Base-by-base conservation (phyloP, 2,888 invertebrate species). In the Apomyelois bistriatella region DNA sequence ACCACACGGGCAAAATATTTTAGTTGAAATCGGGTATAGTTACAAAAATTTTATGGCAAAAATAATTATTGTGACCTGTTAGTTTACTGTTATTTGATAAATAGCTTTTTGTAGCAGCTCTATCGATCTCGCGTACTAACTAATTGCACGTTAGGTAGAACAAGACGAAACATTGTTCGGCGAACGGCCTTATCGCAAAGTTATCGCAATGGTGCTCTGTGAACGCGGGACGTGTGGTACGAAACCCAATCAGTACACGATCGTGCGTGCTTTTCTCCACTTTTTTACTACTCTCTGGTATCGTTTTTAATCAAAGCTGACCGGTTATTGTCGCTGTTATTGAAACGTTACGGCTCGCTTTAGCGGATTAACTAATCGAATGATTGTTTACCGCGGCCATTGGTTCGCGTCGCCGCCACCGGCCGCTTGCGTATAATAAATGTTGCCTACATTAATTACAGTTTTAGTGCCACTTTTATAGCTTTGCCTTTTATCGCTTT, bases 361-460 rank as follows among this genome's bases (percentile, higher is more conserved):
- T 72, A 69, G 75, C 65, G 71, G 75, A 77, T 78, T 76, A 79
- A 82, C 79, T 82, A 81, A 84, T 85, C 80, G 79, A 79, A 82
- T 82, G 75, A 85, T 84, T 85, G 84, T 84, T 81, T 79, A 80
- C 65, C 62, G 58, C 60, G 59, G 58, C 52, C 75, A 76, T 76
- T 79, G 67, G 74, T 75, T 78, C 70, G 68, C 68, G 68, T 76
- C 66, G 70, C 69, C 72, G 71, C 70, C 74, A 74, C 65, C 74
- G 71, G 32, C 73, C 73, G 70, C 74, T 72, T 73, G 76, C 78
- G 79, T 80, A 76, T 82, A 85, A 85, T 82, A 79, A 81, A 82
- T 72, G 79, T 74, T 72, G 70, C 74, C 72, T 73, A 81, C 85
- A 83, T 85, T 88, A 85, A 88, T 88, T 88, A 87, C 80, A 68